Conservation (phyloP, 2,797 vertebrate genomes). For the Enteromius unitaeniatus region DNA sequence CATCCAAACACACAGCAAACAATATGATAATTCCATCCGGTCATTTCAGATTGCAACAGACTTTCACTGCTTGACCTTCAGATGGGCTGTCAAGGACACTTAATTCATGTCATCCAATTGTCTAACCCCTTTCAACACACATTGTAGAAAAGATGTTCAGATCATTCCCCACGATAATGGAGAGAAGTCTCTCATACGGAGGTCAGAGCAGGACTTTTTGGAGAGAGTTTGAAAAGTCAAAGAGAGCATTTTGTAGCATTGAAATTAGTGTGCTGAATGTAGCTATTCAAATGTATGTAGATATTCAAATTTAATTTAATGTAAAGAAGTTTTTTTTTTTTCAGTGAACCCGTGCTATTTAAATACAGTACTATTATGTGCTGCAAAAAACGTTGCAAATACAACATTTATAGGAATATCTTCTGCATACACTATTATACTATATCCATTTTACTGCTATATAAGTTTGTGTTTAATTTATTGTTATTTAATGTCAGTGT, state of each 20-base stretch:
- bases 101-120: conserved; percentile 19
- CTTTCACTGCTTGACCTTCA: conserved; percentile 56
- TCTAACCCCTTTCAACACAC: background rate
- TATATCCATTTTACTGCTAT: background rate
- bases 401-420: background rate
- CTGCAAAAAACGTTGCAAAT: no score
- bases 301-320: background rate
- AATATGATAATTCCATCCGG: conserved; percentile 70
- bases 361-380: background rate
- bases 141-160: background rate
- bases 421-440: background rate
- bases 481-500: background rate
- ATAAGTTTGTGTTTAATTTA: background rate
- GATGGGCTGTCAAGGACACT: conserved; percentile 63
- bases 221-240: background rate
- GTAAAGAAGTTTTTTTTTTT: background rate
- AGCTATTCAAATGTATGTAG: background rate
- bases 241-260: background rate
- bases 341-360: background rate
- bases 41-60: conserved; percentile 62
- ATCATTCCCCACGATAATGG: background rate
- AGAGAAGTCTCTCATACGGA: background rate
- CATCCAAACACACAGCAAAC: conserved; percentile 65
- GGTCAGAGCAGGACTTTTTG: background rate
- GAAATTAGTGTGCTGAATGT: background rate